phyloP scores from a whole-genome alignment of 2,888 invertebrate genomes.

The Luperina nickerlii region DNA sequence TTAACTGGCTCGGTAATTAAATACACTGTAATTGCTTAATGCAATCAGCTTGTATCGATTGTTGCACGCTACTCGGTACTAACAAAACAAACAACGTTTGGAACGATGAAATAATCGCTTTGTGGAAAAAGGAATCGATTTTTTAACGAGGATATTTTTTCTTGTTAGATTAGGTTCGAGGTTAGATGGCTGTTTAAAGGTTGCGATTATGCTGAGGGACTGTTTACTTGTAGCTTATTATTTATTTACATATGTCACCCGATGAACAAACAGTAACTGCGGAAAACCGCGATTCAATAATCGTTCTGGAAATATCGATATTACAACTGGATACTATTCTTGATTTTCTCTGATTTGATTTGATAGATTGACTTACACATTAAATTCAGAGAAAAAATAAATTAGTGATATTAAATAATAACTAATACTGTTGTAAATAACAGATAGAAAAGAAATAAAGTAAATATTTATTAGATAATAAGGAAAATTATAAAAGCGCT shows the following conservation, averaged over 20 bases:
- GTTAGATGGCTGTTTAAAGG: slow-evolving; percentile 24
- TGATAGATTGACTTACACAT: neutral
- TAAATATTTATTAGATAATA: neutral
- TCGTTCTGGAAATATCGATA: neutral
- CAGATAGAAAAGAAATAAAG: neutral
- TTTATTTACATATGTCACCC: slow-evolving; percentile 34
- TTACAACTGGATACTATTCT: neutral
- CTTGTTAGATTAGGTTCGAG: slow-evolving; percentile 37
- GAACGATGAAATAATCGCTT: slow-evolving; percentile 58
- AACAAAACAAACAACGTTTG: slow-evolving; percentile 58
- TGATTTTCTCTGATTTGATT: neutral
- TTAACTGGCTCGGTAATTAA: slow-evolving; percentile 88
- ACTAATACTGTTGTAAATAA: neutral
- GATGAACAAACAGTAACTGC: neutral
- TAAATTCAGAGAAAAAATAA: neutral
- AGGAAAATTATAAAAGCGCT: neutral
- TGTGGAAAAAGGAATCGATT: slow-evolving; percentile 52
- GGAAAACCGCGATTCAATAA: neutral
- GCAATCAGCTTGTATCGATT: slow-evolving; percentile 79
- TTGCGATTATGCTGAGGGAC: slow-evolving; percentile 2
- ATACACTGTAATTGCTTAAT: slow-evolving; percentile 88
- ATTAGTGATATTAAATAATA: neutral
- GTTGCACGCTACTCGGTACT: slow-evolving; percentile 65
- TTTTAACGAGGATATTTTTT: slow-evolving; percentile 56
- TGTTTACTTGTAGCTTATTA: slow-evolving; percentile 8